These are phyloP conservation scores for Aromia moschata DNA, from an alignment of 2,888 invertebrate species.

Conservation along the genomic window DNA sequence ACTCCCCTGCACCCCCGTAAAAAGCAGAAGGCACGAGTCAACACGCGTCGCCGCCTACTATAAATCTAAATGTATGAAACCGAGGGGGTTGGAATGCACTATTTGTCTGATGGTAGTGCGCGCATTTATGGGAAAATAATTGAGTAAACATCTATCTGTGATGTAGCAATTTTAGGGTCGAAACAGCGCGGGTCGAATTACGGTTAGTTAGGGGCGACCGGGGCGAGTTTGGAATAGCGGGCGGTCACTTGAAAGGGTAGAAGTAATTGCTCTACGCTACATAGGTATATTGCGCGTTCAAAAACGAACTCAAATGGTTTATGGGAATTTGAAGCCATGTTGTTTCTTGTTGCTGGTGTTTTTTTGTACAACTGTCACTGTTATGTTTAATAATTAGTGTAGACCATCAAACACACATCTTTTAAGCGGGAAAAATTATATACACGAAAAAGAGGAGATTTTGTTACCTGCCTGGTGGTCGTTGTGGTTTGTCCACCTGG, in stretches of 20 bases:
- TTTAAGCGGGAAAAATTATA: too few relatives aligned
- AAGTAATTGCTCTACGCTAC: not conserved
- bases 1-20: not conserved
- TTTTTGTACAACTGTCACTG: too few relatives aligned
- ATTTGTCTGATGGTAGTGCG: slow-evolving; percentile 27
- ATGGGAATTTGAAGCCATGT: too few relatives aligned
- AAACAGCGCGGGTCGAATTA: slow-evolving; percentile 2
- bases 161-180: slow-evolving; percentile 27
- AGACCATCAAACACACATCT: too few relatives aligned
- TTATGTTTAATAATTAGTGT: too few relatives aligned
- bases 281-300: too few relatives aligned
- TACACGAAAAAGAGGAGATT: too few relatives aligned
- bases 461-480: too few relatives aligned
- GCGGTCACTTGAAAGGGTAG: not conserved
- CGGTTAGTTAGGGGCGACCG: not conserved
- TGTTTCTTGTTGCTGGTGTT: too few relatives aligned
- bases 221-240: slow-evolving; percentile 1
- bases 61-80: slow-evolving; percentile 21
- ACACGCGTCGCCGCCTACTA: slow-evolving; percentile 4
- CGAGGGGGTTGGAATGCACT: slow-evolving; percentile 20
- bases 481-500: too few relatives aligned
- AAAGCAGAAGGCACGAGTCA: slow-evolving; percentile 18
- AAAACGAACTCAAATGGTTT: too few relatives aligned
- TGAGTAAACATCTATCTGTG: slow-evolving; percentile 31
- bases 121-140: slow-evolving; percentile 32